Percentiles rank a stretch among this genome's conserved stretches.
phyloP scores from a whole-genome alignment of 2,888 invertebrate species.

The Drosophila histrio region DNA sequence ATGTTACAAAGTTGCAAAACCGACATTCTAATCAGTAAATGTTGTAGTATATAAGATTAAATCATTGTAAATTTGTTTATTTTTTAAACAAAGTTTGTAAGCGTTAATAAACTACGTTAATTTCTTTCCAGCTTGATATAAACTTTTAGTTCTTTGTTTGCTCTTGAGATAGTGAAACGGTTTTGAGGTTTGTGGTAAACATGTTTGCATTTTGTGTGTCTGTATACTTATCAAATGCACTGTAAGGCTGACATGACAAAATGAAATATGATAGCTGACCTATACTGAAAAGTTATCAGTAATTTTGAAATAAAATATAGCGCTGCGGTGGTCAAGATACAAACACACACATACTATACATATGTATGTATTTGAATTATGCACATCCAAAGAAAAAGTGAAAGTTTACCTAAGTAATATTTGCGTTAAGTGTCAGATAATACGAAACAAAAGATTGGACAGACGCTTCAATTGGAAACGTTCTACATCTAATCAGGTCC shows the following conservation, averaged over 20 bases:
- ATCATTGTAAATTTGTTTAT: background rate
- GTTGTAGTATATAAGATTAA: background rate
- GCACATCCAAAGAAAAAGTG: conserved; percentile 3
- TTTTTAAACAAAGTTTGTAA: background rate
- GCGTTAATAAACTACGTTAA: conserved; percentile 3
- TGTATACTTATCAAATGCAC: background rate
- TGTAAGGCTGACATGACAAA: background rate
- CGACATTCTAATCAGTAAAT: background rate
- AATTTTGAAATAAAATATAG: background rate
- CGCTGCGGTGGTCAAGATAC: background rate
- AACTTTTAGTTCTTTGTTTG: background rate
- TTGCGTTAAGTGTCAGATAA: conserved; percentile 2
- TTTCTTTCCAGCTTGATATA: background rate
- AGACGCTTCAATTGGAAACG: conserved; percentile 2
- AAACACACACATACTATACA: background rate
- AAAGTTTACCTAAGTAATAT: conserved; percentile 3
- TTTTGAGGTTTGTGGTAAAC: background rate
- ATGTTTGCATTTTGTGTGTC: background rate
- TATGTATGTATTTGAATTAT: background rate
- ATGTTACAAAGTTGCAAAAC: no score
- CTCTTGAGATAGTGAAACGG: conserved; percentile 8
- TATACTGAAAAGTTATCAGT: conserved; percentile 1
- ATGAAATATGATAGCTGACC: background rate
- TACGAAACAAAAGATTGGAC: background rate
- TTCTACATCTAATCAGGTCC: conserved; percentile 45